These are phyloP conservation scores for Drosophila vallismaia DNA, from an alignment of 2,888 invertebrate genomes.

Conservation along the genomic window DNA sequence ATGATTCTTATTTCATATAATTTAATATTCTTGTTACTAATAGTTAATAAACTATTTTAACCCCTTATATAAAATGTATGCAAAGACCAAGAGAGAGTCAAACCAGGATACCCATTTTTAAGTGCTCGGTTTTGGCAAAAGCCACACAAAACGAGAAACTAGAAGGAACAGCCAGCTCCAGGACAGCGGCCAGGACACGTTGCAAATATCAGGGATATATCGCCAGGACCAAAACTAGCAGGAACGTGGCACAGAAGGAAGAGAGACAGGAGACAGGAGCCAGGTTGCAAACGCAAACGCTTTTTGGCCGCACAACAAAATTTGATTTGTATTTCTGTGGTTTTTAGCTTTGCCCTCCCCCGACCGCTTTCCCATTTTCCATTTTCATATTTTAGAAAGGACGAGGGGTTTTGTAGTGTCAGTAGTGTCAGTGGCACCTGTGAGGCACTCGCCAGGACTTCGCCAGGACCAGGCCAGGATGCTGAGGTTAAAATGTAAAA, in stretches of 20 bases:
- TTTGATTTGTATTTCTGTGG: slow-evolving; percentile 83
- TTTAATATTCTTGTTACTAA: background rate
- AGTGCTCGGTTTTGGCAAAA: slow-evolving; percentile 17
- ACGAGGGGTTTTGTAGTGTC: slow-evolving; percentile 27
- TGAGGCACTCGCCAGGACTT: slow-evolving; percentile 56
- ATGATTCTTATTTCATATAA: too few species aligned
- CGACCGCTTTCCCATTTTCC: slow-evolving; percentile 23
- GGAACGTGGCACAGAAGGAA: background rate
- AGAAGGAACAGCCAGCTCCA: slow-evolving; percentile 29
- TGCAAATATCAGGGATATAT: background rate
- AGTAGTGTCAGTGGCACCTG: slow-evolving; percentile 77
- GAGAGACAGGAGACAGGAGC: slow-evolving; percentile 14
- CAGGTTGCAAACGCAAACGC: slow-evolving; percentile 56
- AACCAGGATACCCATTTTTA: background rate
- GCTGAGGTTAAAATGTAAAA: slow-evolving; percentile 80
- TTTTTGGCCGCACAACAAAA: slow-evolving; percentile 81
- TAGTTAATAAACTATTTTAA: background rate
- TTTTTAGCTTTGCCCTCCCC: slow-evolving; percentile 73
- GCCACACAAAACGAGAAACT: slow-evolving; percentile 25
- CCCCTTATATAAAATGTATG: background rate
- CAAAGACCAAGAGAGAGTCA: background rate
- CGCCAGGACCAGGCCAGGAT: slow-evolving; percentile 58
- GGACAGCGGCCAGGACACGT: slow-evolving; percentile 23
- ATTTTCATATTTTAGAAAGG: slow-evolving; percentile 11
- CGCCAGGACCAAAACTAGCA: background rate